Evolutionary conservation across 2,113 vertebrate genomes (phyloP), one percentile per base, ranked within the genome.

Genomic region (Cichladusa arquata): DNA sequence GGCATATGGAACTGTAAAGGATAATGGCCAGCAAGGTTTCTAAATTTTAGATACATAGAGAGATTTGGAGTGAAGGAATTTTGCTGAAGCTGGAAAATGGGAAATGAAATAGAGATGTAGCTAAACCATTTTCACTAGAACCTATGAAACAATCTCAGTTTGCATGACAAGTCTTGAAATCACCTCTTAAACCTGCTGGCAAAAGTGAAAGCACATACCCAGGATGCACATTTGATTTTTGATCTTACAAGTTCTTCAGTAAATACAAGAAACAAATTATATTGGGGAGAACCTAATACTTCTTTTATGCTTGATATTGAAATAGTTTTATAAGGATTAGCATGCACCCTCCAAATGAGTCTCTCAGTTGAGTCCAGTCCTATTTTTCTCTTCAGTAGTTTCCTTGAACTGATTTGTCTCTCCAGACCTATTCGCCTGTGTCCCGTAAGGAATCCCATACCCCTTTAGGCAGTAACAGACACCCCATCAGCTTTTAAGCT

Each of bases 71-170:
- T 67, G 53, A 86, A 81, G 65, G 28, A 79, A 69, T 88, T 88
- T 83, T 76, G 54, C 66, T 91, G 65, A 73, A 72, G 25, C 23
- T 86, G 42, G 26, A 81, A 71, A 56, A 69, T 3, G 8, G 25
- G 29, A 85, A 69, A 61, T 56, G 9, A 92, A 88, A 90, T 24
- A 25, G n/a, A 82, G 14, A 50, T 62, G 24, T 24, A 17, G 11
- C 15, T 60, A 77, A 87, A 19, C 16, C 16, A 19, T 82, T 93
- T 92, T 72, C 48, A 51, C 16, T 69, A 79, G 66, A 91, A 92
- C 40, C 22, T 85, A 26, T 88, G 72, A 82, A 95, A 90, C 8
- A 40, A 64, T 58, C 19, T 62, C 50, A 12, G n/a, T 89, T 95
- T 91, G n/a, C 31, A 19, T 74, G 71, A 29, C 1, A 1, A 23